Evolutionary conservation across 2,888 invertebrate species (phyloP).

Genomic region (Notocelia uddmanniana): DNA sequence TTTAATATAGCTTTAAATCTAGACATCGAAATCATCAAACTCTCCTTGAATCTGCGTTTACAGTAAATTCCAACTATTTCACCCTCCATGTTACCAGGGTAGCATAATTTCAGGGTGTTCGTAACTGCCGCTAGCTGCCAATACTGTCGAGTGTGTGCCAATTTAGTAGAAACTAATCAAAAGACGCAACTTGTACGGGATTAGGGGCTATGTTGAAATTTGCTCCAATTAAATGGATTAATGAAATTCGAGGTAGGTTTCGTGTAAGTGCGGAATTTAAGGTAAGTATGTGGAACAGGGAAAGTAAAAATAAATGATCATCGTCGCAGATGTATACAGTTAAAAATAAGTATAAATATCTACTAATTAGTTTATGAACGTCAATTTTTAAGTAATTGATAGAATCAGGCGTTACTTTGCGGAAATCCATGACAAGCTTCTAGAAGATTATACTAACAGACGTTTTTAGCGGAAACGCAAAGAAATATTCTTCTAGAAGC

Average conservation of each 20-base stretch:
- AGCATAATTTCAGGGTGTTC: constrained; percentile 14
- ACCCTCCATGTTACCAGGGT: constrained; percentile 19
- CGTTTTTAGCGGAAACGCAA: too few relatives aligned
- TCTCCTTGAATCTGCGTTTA: constrained; percentile 1
- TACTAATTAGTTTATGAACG: too few relatives aligned
- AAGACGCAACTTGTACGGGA: constrained; percentile 44
- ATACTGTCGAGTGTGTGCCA: constrained; percentile 40
- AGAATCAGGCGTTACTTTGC: too few relatives aligned
- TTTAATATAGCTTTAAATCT: too few relatives aligned
- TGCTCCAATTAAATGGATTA: constrained; percentile 37
- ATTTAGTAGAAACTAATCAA: constrained; percentile 44
- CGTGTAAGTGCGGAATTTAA: background rate
- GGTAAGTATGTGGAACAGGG: background rate
- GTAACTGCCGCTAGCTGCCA: constrained; percentile 21
- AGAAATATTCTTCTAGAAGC: too few relatives aligned
- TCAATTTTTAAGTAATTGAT: too few relatives aligned
- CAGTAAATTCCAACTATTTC: background rate
- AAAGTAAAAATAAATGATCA: background rate
- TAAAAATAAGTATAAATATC: too few relatives aligned
- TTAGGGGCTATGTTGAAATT: constrained; percentile 31
- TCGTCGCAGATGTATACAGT: too few relatives aligned
- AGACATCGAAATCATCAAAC: background rate
- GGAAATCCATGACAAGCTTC: too few relatives aligned
- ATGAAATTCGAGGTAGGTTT: constrained; percentile 23
- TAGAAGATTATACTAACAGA: too few relatives aligned